These are phyloP conservation scores for Hydropsyche tenuis DNA, from an alignment of 1,140 invertebrate genomes.

Conservation along the genomic window DNA sequence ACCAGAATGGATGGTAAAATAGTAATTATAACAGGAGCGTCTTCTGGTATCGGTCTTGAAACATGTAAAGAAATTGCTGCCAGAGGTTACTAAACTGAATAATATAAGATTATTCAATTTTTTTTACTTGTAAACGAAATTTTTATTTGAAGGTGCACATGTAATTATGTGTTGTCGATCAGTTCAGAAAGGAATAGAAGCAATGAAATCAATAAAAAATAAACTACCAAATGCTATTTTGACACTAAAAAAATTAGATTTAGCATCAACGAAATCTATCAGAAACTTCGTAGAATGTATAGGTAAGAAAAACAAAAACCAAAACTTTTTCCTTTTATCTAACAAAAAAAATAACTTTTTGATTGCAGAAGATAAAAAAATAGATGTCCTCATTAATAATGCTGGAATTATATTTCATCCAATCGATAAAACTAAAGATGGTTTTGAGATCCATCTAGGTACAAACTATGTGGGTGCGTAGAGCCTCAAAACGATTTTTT, in stretches of 20 bases:
- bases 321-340: background rate
- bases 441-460: conserved; percentile 66
- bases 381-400: conserved; percentile 69
- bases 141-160: conserved; percentile 51
- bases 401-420: conserved; percentile 65
- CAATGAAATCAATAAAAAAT: conserved; percentile 51
- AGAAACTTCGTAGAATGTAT: conserved; percentile 50
- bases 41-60: conserved; percentile 66
- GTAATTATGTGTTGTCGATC: conserved; percentile 55
- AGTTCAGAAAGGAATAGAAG: conserved; percentile 58
- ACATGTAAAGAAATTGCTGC: conserved; percentile 62
- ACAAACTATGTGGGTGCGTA: conserved; percentile 64
- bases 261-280: conserved; percentile 53
- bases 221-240: conserved; percentile 49
- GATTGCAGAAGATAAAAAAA: conserved; percentile 57
- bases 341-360: conserved; percentile 42
- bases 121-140: background rate
- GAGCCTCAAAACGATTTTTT: background rate
- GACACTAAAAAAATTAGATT: conserved; percentile 53
- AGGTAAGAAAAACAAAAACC: conserved; percentile 24
- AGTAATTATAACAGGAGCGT: conserved; percentile 70
- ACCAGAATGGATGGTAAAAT: conserved; percentile 61
- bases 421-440: conserved; percentile 60
- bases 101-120: conserved; percentile 7
- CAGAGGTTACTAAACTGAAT: conserved; percentile 51